phyloP scores from a whole-genome alignment of 2,113 vertebrate genomes.

The Alouatta palliata region DNA sequence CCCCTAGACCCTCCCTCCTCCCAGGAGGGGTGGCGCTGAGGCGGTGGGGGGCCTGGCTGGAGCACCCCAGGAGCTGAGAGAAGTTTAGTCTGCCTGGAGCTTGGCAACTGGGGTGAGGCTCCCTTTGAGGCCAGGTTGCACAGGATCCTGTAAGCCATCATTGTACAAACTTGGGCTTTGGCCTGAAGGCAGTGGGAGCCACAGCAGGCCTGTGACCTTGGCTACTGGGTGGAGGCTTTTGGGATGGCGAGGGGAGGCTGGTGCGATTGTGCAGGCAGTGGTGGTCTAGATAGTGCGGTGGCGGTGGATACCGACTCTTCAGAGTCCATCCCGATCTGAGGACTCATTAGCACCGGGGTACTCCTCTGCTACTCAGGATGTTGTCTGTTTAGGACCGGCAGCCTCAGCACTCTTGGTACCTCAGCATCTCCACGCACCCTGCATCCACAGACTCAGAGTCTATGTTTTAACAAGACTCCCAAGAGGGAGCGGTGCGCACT shows the following conservation, averaged over 20 bases:
- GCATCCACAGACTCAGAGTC: not conserved
- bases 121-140: not conserved
- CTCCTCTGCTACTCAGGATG: not conserved
- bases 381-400: not conserved
- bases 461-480: no score
- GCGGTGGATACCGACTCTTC: not conserved
- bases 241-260: no score
- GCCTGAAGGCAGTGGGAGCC: not conserved
- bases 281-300: not conserved
- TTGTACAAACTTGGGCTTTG: not conserved
- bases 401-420: not conserved
- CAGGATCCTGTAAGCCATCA: not conserved
- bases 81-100: not conserved
- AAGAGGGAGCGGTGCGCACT: fast-evolving
- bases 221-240: not conserved
- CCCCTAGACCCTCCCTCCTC: not conserved
- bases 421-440: not conserved
- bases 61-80: not conserved
- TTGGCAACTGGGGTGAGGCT: no score
- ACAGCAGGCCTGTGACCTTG: fast-evolving
- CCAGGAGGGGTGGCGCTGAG: not conserved
- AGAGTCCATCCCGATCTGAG: no score
- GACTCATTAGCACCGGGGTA: not conserved
- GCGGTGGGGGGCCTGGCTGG: not conserved
- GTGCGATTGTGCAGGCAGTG: not conserved